Base-by-base conservation (phyloP, 2,113 vertebrate genomes). In the Hippolais icterina region DNA sequence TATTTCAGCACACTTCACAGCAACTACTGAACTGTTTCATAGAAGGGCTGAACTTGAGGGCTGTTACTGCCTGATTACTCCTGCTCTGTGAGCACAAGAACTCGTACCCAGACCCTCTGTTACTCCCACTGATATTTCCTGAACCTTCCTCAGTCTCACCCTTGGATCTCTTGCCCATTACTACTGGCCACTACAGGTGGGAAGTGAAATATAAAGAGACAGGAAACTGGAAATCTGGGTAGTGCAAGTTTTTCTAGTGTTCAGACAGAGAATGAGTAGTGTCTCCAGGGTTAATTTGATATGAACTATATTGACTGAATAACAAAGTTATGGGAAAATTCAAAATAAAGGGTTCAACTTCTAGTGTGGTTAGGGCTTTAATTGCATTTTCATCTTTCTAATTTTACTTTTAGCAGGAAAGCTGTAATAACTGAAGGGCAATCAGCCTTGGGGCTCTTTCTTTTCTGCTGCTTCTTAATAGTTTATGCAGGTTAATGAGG, bases 341-440 rank as follows among this genome's bases (percentile, higher is more conserved):
- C n/a, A 54, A 77, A 77, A 52, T 53, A 79, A 93, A 81, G 18
- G 12, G 9, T 59, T 81, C 50, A 33, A 24, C 31, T 81, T 76
- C 63, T 89, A 42, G 35, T 0, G 12, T 37, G 22, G 52, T 54
- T 16, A 64, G 28, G 74, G 44, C 4, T 72, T 90, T 63, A 87
- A 82, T 60, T 87, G 78, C 20, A 52, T 86, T 93, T 95, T 89
- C 78, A 25, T 63, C 59, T 96, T 63, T 80, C 83, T 83, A 41
- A 71, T 84, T 85, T 64, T 66, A 80, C 33, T 95, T 74, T 52
- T 83, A 93, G 42, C 27, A 83, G 69, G 44, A 92, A 94, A 91
- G 25, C 63, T 76, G 37, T 42, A 85, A 76, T 75, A 79, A 85
- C 1, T 93, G 83, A 87, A 96, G 41, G 70, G 78, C 59, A 84